A percentile compares a stretch with the other conserved stretches of the same genome.
Evolutionary conservation across 2,888 invertebrate species (phyloP).

Genomic region (Apotomis turbidana): DNA sequence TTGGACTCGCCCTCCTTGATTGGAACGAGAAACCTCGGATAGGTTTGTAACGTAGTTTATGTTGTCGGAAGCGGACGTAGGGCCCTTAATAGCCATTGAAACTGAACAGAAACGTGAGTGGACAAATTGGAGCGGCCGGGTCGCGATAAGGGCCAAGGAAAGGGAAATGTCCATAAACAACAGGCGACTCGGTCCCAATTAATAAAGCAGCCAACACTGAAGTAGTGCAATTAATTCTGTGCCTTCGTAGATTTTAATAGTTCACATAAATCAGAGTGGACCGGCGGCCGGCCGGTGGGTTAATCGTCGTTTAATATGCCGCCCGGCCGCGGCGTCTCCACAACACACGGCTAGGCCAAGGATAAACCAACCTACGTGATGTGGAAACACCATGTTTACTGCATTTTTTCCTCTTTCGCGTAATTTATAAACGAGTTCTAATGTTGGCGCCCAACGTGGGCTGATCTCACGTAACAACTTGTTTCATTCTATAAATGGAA

Average conservation of each 20-base stretch:
- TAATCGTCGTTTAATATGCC: slow-evolving; percentile 83
- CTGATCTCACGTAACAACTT: slow-evolving; percentile 10
- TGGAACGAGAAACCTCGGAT: slow-evolving; percentile 42
- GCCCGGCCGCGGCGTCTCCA: slow-evolving; percentile 55
- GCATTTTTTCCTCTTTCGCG: slow-evolving; percentile 50
- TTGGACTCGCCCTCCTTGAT: slow-evolving; percentile 41
- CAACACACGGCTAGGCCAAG: slow-evolving; percentile 54
- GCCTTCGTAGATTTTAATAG: slow-evolving; percentile 84
- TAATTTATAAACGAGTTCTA: slow-evolving; percentile 27
- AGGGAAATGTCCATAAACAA: slow-evolving; percentile 80
- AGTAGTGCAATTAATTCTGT: slow-evolving; percentile 83
- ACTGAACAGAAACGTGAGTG: slow-evolving; percentile 79
- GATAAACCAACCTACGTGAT: slow-evolving; percentile 64
- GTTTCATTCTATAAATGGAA: neutral
- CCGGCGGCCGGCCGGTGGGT: slow-evolving; percentile 77
- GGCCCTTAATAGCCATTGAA: slow-evolving; percentile 77
- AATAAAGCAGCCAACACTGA: slow-evolving; percentile 80
- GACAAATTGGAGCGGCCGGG: slow-evolving; percentile 79
- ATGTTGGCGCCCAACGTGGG: slow-evolving; percentile 46
- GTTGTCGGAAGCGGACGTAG: slow-evolving; percentile 66
- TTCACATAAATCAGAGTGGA: slow-evolving; percentile 79
- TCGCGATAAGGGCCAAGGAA: slow-evolving; percentile 78
- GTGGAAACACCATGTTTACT: slow-evolving; percentile 50
- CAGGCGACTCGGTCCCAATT: slow-evolving; percentile 81
- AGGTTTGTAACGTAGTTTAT: slow-evolving; percentile 50